Conservation (phyloP, 2,888 invertebrate genomes). For the Campoplex nolae region DNA sequence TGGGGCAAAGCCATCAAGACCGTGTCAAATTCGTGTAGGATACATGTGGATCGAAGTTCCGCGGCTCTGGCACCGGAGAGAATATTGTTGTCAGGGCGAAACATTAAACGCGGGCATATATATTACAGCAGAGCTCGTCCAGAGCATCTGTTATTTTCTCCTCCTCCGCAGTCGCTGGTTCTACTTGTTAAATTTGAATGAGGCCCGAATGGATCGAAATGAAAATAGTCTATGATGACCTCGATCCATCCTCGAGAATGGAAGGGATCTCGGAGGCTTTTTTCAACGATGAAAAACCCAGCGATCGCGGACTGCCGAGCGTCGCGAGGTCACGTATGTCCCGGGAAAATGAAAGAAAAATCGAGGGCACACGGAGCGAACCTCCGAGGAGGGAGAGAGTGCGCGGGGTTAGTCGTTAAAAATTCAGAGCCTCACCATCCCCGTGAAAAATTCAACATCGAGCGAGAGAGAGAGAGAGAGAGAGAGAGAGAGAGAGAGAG, state of each 20-base stretch:
- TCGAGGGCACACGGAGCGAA: slow-evolving; percentile 32
- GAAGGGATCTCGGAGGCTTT: background rate
- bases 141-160: background rate
- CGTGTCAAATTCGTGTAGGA: background rate
- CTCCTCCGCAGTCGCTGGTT: background rate
- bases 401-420: slow-evolving; percentile 51
- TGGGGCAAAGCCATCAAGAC: background rate
- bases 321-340: slow-evolving; percentile 40
- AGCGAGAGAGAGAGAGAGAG: slow-evolving; percentile 48
- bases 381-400: background rate
- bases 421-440: slow-evolving; percentile 57
- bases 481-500: slow-evolving; percentile 43
- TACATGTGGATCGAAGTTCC: background rate
- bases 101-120: background rate
- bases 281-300: background rate
- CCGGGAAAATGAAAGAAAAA: slow-evolving; percentile 55
- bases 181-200: background rate
- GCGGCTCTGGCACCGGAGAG: background rate
- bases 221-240: background rate
- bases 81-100: background rate
- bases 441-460: slow-evolving; percentile 64
- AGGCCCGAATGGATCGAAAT: background rate
- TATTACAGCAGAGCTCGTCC: background rate
- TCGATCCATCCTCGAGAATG: background rate
- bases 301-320: background rate